A percentile compares a stretch with the other conserved stretches of the same genome.
Evolutionary conservation across 2,113 vertebrate genomes (phyloP).

Genomic region (Corythornis madagascariensis): DNA sequence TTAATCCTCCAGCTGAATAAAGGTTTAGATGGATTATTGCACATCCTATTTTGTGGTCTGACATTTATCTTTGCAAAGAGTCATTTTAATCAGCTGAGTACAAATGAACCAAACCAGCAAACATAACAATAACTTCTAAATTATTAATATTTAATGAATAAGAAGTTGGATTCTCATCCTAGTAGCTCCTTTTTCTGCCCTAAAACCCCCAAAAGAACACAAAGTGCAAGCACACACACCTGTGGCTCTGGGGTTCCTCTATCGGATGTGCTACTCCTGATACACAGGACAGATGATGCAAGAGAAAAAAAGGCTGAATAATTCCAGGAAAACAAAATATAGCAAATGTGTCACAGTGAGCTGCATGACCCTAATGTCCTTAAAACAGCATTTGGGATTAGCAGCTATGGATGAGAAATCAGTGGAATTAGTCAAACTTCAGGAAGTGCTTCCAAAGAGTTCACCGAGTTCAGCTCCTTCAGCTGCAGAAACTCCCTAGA

Average conservation of each 20-base stretch:
- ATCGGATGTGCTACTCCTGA: neutral
- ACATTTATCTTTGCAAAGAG: neutral
- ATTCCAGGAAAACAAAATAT: conserved; percentile 26
- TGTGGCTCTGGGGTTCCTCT: neutral
- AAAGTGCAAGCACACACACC: accelerated
- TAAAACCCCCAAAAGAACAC: neutral
- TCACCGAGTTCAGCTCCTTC: accelerated
- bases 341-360: neutral
- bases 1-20: neutral
- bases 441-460: neutral
- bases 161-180: neutral
- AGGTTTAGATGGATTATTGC: neutral
- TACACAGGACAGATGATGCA: neutral
- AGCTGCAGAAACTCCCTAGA: neutral
- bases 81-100: neutral
- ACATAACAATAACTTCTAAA: neutral
- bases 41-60: neutral
- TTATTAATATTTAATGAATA: neutral
- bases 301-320: neutral
- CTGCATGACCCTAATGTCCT: neutral
- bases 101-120: neutral
- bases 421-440: neutral
- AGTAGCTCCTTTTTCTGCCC: neutral
- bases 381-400: neutral
- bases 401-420: neutral